Percentiles rank a stretch among this genome's conserved stretches.
phyloP scores from a whole-genome alignment of 2,888 invertebrate genomes.

The Dolomedes plantarius region DNA sequence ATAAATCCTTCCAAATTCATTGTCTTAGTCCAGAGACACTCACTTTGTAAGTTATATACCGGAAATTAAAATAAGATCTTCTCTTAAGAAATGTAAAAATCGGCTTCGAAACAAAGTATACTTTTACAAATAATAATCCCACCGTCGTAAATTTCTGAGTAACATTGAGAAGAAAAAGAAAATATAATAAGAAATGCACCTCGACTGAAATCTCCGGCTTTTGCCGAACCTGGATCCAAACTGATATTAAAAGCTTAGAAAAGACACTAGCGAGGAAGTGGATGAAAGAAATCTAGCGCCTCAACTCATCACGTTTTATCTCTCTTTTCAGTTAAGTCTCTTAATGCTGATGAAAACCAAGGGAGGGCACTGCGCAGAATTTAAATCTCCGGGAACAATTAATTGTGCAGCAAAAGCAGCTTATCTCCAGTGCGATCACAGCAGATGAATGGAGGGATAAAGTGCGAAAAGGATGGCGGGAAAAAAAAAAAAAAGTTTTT shows the following conservation, averaged over 20 bases:
- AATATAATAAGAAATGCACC: not conserved
- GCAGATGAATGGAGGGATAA: conserved; percentile 21
- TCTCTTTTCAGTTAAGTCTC: conserved; percentile 3
- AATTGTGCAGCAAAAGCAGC: conserved; percentile 20
- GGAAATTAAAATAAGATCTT: no score
- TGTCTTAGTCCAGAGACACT: no score
- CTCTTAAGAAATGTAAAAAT: no score
- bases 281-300: conserved; percentile 10
- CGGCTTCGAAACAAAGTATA: no score
- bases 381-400: conserved; percentile 40
- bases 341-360: conserved; percentile 14
- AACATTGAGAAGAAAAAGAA: not conserved
- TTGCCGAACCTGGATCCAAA: not conserved
- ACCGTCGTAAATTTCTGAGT: no score
- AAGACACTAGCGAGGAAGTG: not conserved
- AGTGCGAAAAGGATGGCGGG: not conserved
- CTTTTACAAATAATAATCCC: no score
- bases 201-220: not conserved
- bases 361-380: conserved; percentile 7
- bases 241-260: conserved; percentile 13
- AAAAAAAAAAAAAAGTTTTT: conserved; percentile 28
- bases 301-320: conserved; percentile 14
- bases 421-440: conserved; percentile 30
- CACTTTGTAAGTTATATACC: no score
- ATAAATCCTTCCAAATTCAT: no score